These are phyloP conservation scores for Apomyelois bistriatella DNA, from an alignment of 2,888 invertebrate species.

Conservation along the genomic window DNA sequence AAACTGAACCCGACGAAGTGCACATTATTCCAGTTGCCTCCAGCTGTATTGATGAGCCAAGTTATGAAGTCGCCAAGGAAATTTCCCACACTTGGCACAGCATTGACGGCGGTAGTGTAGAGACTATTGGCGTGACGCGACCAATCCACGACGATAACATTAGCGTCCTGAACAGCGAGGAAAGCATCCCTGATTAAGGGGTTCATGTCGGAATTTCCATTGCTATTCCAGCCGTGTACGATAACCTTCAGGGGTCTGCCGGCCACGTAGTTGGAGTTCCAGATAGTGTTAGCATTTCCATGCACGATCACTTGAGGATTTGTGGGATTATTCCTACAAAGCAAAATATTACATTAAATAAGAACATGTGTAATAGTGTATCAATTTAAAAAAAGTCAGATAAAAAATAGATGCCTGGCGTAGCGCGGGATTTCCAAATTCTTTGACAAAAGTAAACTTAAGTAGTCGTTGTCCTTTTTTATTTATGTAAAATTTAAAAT, in stretches of 20 bases:
- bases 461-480: no score
- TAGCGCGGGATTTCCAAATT: no score
- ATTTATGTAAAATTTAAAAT: no score
- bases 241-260: slow-evolving; percentile 44
- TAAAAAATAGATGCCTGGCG: no score
- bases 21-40: slow-evolving; percentile 55
- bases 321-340: slow-evolving; percentile 16
- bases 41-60: slow-evolving; percentile 50
- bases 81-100: slow-evolving; percentile 48
- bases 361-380: no score
- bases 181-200: slow-evolving; percentile 44
- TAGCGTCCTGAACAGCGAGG: slow-evolving; percentile 42
- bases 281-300: slow-evolving; percentile 40
- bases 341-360: not conserved
- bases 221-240: slow-evolving; percentile 59
- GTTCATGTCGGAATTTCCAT: slow-evolving; percentile 45
- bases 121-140: slow-evolving; percentile 33
- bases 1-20: slow-evolving; percentile 65
- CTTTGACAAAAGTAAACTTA: no score
- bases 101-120: slow-evolving; percentile 37
- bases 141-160: slow-evolving; percentile 62
- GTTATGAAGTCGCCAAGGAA: slow-evolving; percentile 50
- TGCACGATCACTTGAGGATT: slow-evolving; percentile 36
- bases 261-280: slow-evolving; percentile 41
- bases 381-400: no score